phyloP scores from a whole-genome alignment of 2,113 vertebrate genomes.

The Holacanthus passer region DNA sequence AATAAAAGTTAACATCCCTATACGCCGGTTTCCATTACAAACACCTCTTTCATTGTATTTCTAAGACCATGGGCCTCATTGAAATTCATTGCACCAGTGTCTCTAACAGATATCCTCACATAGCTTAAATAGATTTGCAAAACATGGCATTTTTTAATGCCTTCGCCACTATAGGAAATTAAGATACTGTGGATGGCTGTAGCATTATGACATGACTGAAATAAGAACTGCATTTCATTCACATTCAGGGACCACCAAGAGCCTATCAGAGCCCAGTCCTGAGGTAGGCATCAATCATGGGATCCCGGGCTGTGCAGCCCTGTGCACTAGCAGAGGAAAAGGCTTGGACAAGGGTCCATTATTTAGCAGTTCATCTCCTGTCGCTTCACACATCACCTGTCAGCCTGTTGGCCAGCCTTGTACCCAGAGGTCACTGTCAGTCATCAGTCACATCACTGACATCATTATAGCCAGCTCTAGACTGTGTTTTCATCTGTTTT shows the following conservation, averaged over 20 bases:
- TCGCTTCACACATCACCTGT: constrained; percentile 64
- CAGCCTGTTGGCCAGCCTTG: constrained; percentile 27
- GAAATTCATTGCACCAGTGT: constrained; percentile 68
- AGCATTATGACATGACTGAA: constrained; percentile 48
- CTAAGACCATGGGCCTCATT: constrained; percentile 61
- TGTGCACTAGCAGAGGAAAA: constrained; percentile 30
- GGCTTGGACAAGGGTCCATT: constrained; percentile 65
- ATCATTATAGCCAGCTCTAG: constrained; percentile 17
- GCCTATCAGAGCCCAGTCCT: constrained; percentile 49
- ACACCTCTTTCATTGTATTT: constrained; percentile 53
- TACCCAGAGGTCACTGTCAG: constrained; percentile 38
- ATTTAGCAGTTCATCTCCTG: constrained; percentile 69
- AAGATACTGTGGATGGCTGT: constrained; percentile 34
- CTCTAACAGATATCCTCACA: constrained; percentile 40
- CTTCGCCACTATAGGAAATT: constrained; percentile 30
- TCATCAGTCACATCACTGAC: constrained; percentile 59
- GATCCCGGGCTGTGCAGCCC: neutral
- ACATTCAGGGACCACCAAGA: constrained; percentile 61
- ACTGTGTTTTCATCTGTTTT: constrained; percentile 32
- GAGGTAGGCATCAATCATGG: constrained; percentile 66
- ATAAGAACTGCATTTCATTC: constrained; percentile 54
- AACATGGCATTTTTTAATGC: constrained; percentile 49
- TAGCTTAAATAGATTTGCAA: constrained; percentile 49
- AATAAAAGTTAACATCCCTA: constrained; percentile 66
- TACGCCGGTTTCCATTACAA: constrained; percentile 57